phyloP scores from a whole-genome alignment of 2,888 invertebrate genomes.

The Leptopilina myrica region DNA sequence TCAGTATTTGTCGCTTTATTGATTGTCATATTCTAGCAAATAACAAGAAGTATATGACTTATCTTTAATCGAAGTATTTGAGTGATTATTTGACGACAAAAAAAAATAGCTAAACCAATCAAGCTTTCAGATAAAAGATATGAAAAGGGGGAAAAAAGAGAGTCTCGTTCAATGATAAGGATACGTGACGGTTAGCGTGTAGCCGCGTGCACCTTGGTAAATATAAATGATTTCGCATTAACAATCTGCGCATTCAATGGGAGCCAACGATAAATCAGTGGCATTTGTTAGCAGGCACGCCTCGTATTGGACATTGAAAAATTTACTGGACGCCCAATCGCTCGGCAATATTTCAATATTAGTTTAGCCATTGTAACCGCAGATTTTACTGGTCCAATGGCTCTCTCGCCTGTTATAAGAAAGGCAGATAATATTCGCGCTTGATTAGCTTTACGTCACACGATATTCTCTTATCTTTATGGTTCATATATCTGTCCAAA shows the following conservation, averaged over 20 bases:
- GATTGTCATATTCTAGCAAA: constrained; percentile 6
- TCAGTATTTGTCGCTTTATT: not conserved
- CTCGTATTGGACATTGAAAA: constrained; percentile 72
- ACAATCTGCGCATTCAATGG: constrained; percentile 67
- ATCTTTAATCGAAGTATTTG: constrained; percentile 17
- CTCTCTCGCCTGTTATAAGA: constrained; percentile 43
- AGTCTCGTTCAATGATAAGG: constrained; percentile 5
- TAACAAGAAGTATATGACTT: not conserved
- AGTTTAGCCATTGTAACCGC: constrained; percentile 72
- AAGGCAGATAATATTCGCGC: constrained; percentile 56
- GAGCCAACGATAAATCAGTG: constrained; percentile 67
- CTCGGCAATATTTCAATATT: constrained; percentile 75
- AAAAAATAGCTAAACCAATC: constrained; percentile 1
- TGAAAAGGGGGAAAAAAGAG: not conserved
- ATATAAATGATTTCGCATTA: constrained; percentile 59
- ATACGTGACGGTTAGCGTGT: constrained; percentile 33
- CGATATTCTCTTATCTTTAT: constrained; percentile 46
- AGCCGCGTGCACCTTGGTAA: constrained; percentile 43
- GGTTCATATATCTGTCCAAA: no score
- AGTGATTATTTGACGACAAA: not conserved
- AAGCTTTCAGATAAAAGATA: constrained; percentile 24
- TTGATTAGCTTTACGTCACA: constrained; percentile 56
- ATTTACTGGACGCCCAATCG: constrained; percentile 67
- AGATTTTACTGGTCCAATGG: constrained; percentile 45
- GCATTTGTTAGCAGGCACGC: constrained; percentile 71